Percentiles rank a stretch among this genome's conserved stretches.
phyloP scores from a whole-genome alignment of 92 coral and sea anemone species.

The Siderastrea siderea region DNA sequence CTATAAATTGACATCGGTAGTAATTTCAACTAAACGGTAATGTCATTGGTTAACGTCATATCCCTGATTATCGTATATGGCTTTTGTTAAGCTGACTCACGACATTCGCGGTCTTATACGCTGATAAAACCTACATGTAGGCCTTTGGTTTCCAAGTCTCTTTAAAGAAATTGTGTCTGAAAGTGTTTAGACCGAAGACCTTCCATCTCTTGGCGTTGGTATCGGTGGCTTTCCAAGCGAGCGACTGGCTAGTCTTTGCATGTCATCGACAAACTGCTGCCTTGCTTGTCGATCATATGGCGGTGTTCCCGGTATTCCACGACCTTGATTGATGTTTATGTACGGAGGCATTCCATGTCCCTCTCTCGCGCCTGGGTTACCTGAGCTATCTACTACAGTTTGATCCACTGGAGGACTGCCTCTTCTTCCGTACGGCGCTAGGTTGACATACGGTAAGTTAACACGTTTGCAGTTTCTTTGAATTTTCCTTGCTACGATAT shows the following conservation, averaged over 20 bases:
- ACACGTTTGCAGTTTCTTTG: neutral
- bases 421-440: neutral
- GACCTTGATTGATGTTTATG: neutral
- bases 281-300: neutral
- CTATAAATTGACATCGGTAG: no score
- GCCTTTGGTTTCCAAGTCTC: no score
- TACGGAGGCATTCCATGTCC: constrained; percentile 10
- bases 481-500: neutral
- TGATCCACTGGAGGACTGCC: neutral
- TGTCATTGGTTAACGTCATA: no score
- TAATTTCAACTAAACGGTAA: no score
- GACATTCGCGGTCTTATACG: no score
- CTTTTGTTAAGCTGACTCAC: no score
- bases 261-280: neutral
- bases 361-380: neutral
- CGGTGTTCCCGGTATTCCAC: neutral
- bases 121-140: no score
- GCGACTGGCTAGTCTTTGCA: constrained; percentile 14
- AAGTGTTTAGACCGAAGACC: neutral
- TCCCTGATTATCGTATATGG: no score
- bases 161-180: neutral
- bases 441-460: constrained; percentile 3
- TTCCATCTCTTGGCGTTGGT: constrained; percentile 36
- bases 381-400: neutral
- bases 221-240: constrained; percentile 32